Percentiles rank a stretch among this genome's conserved stretches.
Conservation (phyloP, 2,888 invertebrate species). For the Agrotis puta region DNA sequence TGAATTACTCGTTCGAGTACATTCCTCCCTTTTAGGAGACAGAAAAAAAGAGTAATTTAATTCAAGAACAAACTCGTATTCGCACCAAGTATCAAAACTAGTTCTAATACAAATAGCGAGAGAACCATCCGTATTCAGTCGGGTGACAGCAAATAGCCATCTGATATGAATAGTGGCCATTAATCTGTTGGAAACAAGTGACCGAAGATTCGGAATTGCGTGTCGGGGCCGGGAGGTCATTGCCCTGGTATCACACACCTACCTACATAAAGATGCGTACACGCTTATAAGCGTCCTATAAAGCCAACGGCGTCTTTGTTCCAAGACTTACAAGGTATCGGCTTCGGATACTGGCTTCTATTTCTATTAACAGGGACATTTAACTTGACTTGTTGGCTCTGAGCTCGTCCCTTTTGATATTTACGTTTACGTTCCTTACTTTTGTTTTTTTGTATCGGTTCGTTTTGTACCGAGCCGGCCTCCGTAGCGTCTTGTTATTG, state of each 20-base stretch:
- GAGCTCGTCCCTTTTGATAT: slow-evolving; percentile 67
- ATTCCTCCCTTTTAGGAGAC: slow-evolving; percentile 42
- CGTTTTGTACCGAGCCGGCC: slow-evolving; percentile 23
- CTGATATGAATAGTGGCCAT: slow-evolving; percentile 74
- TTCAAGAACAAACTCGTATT: slow-evolving; percentile 8
- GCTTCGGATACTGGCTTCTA: slow-evolving; percentile 59
- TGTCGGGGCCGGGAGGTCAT: slow-evolving; percentile 62
- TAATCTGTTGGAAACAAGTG: slow-evolving; percentile 77
- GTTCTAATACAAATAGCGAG: slow-evolving; percentile 65
- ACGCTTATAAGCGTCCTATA: slow-evolving; percentile 59
- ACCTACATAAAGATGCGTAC: slow-evolving; percentile 64
- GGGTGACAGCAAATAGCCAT: slow-evolving; percentile 70
- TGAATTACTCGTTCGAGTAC: slow-evolving; percentile 54
- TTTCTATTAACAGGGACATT: slow-evolving; percentile 74
- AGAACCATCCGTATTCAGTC: slow-evolving; percentile 55
- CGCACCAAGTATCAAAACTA: slow-evolving; percentile 37
- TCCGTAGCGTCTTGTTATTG: slow-evolving; percentile 36
- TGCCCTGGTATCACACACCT: slow-evolving; percentile 60
- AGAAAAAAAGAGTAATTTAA: slow-evolving; percentile 55
- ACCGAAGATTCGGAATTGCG: slow-evolving; percentile 70
- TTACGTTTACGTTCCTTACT: slow-evolving; percentile 57
- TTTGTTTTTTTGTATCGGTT: slow-evolving; percentile 26
- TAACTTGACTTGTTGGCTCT: slow-evolving; percentile 68
- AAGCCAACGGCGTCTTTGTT: slow-evolving; percentile 69
- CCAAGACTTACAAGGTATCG: slow-evolving; percentile 51